A percentile compares a stretch with the other conserved stretches of the same genome.
Evolutionary conservation across 2,888 invertebrate species (phyloP).

Genomic region (Syritta pipiens): DNA sequence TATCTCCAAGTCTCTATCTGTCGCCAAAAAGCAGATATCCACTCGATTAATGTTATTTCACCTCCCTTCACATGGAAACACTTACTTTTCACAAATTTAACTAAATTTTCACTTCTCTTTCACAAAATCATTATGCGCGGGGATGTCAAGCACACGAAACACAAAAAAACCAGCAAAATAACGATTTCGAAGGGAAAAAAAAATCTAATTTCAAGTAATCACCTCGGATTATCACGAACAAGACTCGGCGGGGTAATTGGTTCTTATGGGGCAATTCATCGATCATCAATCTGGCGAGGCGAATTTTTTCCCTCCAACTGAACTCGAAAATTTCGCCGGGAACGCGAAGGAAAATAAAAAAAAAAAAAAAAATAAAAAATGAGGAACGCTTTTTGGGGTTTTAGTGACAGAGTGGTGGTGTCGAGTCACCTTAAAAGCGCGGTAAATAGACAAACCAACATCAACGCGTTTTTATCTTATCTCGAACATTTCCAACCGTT

Average conservation of each 20-base stretch:
- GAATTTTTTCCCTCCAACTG: conserved; percentile 58
- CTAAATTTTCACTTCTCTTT: not conserved
- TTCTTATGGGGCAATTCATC: conserved; percentile 62
- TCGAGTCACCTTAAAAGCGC: no score
- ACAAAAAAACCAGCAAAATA: not conserved
- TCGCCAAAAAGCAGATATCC: conserved; percentile 4
- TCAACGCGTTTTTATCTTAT: no score
- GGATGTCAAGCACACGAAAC: not conserved
- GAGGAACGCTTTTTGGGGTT: conserved; percentile 11
- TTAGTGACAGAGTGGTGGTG: not conserved
- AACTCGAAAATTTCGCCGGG: conserved; percentile 41
- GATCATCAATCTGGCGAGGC: conserved; percentile 63
- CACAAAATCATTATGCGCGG: no score
- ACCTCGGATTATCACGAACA: conserved; percentile 33
- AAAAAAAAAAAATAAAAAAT: not conserved
- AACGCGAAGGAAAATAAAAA: conserved; percentile 35
- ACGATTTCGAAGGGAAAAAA: not conserved
- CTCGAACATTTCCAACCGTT: no score
- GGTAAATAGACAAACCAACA: no score
- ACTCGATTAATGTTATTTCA: not conserved
- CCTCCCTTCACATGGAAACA: not conserved
- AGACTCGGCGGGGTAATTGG: conserved; percentile 18
- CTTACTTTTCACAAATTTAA: conserved; percentile 19
- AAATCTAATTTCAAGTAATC: conserved; percentile 32
- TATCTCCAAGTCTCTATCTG: conserved; percentile 25